Percentiles rank a stretch among this genome's conserved stretches.
Evolutionary conservation across 2,888 invertebrate species (phyloP).

Genomic region (Antitype chi): DNA sequence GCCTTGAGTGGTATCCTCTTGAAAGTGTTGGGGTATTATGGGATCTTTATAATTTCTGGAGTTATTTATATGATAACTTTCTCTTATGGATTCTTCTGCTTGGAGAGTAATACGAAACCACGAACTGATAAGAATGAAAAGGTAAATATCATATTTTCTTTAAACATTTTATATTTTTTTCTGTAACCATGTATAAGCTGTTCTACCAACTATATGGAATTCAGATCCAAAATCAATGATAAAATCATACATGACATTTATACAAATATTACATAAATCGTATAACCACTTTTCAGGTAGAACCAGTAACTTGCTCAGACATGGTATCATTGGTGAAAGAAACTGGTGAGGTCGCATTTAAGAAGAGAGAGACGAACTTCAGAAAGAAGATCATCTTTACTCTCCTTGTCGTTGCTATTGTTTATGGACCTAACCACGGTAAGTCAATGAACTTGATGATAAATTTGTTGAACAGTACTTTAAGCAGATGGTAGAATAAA

Average conservation of each 20-base stretch:
- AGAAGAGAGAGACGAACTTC: conserved; percentile 83
- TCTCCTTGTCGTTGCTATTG: conserved; percentile 85
- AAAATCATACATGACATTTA: not conserved
- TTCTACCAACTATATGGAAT: not conserved
- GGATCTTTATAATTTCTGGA: conserved; percentile 81
- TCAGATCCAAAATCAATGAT: not conserved
- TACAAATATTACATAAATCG: not conserved
- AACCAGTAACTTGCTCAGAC: conserved; percentile 76
- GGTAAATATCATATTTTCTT: conserved; percentile 66
- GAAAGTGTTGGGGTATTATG: conserved; percentile 84
- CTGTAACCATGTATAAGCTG: not conserved
- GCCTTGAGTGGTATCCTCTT: conserved; percentile 89
- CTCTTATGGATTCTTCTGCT: conserved; percentile 78
- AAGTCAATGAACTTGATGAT: conserved; percentile 59
- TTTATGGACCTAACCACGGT: conserved; percentile 90
- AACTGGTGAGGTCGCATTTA: conserved; percentile 87
- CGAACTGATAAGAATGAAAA: conserved; percentile 70
- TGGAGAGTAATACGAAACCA: conserved; percentile 82
- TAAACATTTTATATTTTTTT: not conserved
- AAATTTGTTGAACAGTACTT: no score
- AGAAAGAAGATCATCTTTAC: conserved; percentile 86
- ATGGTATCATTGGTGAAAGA: conserved; percentile 82
- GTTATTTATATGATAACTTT: conserved; percentile 83
- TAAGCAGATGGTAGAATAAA: no score
- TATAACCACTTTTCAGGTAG: conserved; percentile 71